Base-by-base conservation (phyloP, 2,797 vertebrate genomes). In the Aplochiton taeniatus region DNA sequence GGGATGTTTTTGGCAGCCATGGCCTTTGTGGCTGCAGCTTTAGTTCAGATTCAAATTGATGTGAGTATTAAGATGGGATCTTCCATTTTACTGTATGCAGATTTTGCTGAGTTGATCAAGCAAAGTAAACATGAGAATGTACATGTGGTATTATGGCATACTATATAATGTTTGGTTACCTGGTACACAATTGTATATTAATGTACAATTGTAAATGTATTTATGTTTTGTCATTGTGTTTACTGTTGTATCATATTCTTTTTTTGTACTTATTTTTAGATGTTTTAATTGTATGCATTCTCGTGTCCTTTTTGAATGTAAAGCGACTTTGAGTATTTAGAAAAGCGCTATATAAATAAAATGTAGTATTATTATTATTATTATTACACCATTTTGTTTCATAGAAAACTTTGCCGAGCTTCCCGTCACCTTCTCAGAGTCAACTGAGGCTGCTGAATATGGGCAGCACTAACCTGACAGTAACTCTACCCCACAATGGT, bases 1-100 rank as follows among this genome's bases (percentile, higher is more conserved):
- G 98, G 98, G 6, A 98, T 99, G 98, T 66, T 98, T 53, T 70
- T 99, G 9, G 96, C 95, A 31, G 88, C 94, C 42, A 56, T 94
- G 80, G 96, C 98, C 31, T 99, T 98, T 58, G 82, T 98, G 66
- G 91, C 78, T 16, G 96, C 98, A 66, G 95, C 92, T 41, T 1
- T 98, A 50, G 75, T 98, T 62, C 95, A 99, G 82, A 41, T 95
- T 65, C 50, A 96, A 86, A 95, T 99, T 41, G 96, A 98, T 9
- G 97, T 99, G 87, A 98, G 98, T 95, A 65, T 61, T 52, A 65
- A 64, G 57, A 16, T 5, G 60, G 63, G 65, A 43, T 16, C 0
- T 9, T 31, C 31, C 31, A 31, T 31, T 31, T 31, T 31, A n/a
- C 12, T 45, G 13, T 16, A 0, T 31, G n/a, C 11, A 52, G 11